These are phyloP conservation scores for Spea bombifrons DNA, from an alignment of 2,113 vertebrate species.

Conservation along the genomic window DNA sequence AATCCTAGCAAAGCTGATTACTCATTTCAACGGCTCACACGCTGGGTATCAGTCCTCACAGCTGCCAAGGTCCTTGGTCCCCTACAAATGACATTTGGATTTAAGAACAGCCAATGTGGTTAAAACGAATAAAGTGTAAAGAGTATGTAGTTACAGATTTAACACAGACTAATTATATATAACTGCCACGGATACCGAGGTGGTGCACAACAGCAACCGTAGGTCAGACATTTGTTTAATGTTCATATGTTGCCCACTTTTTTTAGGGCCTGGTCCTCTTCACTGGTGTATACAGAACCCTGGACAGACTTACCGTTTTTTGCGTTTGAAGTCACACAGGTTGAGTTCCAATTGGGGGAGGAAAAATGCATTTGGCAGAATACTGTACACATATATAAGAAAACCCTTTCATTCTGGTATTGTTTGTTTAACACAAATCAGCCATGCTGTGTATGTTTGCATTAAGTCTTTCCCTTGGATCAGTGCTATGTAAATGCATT, in stretches of 20 bases:
- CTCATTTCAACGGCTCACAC: conserved; percentile 5
- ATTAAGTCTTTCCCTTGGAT: conserved; percentile 12
- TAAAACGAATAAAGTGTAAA: neutral
- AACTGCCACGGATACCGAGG: too few relatives aligned
- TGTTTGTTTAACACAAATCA: neutral
- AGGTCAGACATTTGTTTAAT: too few relatives aligned
- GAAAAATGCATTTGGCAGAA: too few relatives aligned
- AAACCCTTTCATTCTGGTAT: neutral
- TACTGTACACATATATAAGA: neutral
- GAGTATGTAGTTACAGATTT: too few relatives aligned
- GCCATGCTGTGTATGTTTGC: conserved; percentile 1
- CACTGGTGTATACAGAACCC: too few relatives aligned
- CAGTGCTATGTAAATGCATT: conserved; percentile 1
- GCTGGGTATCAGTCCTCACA: conserved; percentile 1
- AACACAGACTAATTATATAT: too few relatives aligned
- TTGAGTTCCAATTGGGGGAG: too few relatives aligned
- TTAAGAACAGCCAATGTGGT: neutral
- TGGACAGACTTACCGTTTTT: too few relatives aligned
- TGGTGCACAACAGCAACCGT: too few relatives aligned
- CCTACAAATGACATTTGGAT: neutral
- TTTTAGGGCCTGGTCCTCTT: too few relatives aligned
- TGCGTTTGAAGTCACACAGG: too few relatives aligned
- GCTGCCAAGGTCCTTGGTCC: conserved; percentile 3
- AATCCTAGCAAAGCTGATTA: conserved; percentile 38
- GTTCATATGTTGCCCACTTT: too few relatives aligned